phyloP scores from a whole-genome alignment of 2,797 vertebrate genomes.

The Sciurus vulgaris region DNA sequence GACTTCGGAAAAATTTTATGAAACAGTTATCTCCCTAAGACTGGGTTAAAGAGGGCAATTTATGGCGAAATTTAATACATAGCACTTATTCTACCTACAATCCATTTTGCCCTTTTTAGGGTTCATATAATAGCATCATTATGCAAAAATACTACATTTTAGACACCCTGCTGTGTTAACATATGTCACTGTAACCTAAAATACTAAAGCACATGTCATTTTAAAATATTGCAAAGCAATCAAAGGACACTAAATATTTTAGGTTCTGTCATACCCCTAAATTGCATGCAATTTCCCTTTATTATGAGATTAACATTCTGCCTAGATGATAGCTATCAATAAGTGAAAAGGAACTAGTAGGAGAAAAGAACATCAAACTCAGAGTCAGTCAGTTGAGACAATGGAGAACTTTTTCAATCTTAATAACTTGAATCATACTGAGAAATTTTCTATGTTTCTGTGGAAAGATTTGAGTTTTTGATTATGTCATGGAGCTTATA shows the following conservation, averaged over 20 bases:
- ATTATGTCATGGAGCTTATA: background rate
- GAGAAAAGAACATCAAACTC: background rate
- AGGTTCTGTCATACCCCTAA: accelerated
- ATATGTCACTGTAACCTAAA: background rate
- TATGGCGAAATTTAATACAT: background rate
- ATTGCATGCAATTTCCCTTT: background rate
- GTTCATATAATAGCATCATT: background rate
- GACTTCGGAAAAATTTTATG: background rate
- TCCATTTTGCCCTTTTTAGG: background rate
- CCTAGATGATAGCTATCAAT: background rate
- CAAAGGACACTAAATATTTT: background rate
- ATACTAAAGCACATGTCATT: background rate
- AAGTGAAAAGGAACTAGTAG: background rate
- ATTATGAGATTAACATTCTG: background rate
- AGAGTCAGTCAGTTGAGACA: background rate
- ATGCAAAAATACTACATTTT: background rate
- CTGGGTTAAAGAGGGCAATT: conserved; percentile 7
- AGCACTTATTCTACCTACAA: conserved; percentile 3
- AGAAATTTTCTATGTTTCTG: background rate
- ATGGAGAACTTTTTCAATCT: background rate
- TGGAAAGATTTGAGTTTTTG: background rate
- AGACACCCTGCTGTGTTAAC: background rate
- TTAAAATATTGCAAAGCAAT: conserved; percentile 7
- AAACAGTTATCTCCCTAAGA: conserved; percentile 5
- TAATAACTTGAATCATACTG: background rate